phyloP scores from a whole-genome alignment of 2,888 invertebrate genomes.

The Sinodicranocentrus sp. region DNA sequence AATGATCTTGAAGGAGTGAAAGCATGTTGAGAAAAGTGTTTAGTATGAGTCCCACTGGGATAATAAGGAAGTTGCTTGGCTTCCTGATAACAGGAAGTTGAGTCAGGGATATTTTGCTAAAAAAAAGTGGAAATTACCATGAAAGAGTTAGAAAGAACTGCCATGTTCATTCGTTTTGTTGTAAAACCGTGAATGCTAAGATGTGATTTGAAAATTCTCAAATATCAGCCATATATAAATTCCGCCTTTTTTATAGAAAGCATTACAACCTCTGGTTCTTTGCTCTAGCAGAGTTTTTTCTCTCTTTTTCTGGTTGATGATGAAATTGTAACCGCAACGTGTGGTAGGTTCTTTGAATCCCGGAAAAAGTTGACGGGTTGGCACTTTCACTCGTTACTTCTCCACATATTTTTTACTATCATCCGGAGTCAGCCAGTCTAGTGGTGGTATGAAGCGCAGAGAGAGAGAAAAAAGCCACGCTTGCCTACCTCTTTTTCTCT shows the following conservation, averaged over 20 bases:
- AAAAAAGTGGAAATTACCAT: conserved; percentile 38
- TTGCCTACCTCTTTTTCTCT: neutral
- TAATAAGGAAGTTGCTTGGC: conserved; percentile 53
- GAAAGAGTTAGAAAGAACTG: conserved; percentile 19
- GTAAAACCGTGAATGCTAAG: conserved; percentile 19
- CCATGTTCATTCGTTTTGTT: conserved; percentile 11
- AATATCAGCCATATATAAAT: neutral
- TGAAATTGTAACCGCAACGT: conserved; percentile 54
- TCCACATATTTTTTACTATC: conserved; percentile 14
- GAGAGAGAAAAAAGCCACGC: neutral
- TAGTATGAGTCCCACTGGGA: conserved; percentile 48
- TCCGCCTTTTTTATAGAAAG: too few relatives aligned
- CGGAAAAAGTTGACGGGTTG: conserved; percentile 49
- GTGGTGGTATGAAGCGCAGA: too few relatives aligned
- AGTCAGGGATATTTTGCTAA: conserved; percentile 50
- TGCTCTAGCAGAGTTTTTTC: too few relatives aligned
- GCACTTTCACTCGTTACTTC: conserved; percentile 38
- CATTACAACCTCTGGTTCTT: too few relatives aligned
- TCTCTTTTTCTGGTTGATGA: conserved; percentile 4
- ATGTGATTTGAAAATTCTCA: conserved; percentile 35
- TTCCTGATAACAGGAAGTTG: conserved; percentile 34
- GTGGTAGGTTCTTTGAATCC: conserved; percentile 34
- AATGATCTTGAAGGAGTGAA: conserved; percentile 32
- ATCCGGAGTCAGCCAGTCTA: conserved; percentile 7
- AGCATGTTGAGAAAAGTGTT: conserved; percentile 27